Base-by-base conservation (phyloP, 2,888 invertebrate species). In the Polietes domitor region DNA sequence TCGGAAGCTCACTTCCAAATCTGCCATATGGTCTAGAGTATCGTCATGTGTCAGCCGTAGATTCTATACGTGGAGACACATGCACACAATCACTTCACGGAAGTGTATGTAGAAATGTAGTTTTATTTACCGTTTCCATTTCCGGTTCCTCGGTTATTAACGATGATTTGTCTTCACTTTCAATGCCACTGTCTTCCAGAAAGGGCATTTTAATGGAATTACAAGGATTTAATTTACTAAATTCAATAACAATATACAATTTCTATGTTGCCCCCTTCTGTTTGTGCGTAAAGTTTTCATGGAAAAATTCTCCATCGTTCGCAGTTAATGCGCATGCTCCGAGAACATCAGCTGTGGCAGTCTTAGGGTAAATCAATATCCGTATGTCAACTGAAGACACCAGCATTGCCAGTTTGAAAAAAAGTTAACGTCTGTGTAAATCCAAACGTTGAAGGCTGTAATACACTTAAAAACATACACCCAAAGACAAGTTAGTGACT, bases 111-210 rank as follows among this genome's bases (percentile, higher is more conserved):
- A 32, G 61, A 43, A 12, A 26, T 63, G 24, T 2, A 19, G n/a
- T 21, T 2, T 41, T 28, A 73, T 17, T 71, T 82, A 78, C 79
- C 74, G 55, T 78, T 77, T 78, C 79, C 70, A 32, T 78, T 9
- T 81, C 80, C 9, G 41, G 32, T 19, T 72, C 83, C 37, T 84
- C 78, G 9, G 70, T 47, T 15, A 80, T 17, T 10, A 82, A 15
- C 17, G 91, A 90, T 76, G 89, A 88, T 85, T 90, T 90, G 58
- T 91, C 92, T 83, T 92, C 92, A 86, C 92, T 92, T 74, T 92
- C 92, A 55, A 92, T 91, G 78, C 92, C 92, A 79, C 92, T 92
- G 63, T 92, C 92, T 85, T 92, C 92, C 89, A 91, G 90, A 53
- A 78, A 61, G 28, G 81, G 83, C 85, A 83, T 86, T 53, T 70